Evolutionary conservation across 2,888 invertebrate genomes (phyloP), one percentile per base, ranked within the genome.

Genomic region (Cephus runcator): DNA sequence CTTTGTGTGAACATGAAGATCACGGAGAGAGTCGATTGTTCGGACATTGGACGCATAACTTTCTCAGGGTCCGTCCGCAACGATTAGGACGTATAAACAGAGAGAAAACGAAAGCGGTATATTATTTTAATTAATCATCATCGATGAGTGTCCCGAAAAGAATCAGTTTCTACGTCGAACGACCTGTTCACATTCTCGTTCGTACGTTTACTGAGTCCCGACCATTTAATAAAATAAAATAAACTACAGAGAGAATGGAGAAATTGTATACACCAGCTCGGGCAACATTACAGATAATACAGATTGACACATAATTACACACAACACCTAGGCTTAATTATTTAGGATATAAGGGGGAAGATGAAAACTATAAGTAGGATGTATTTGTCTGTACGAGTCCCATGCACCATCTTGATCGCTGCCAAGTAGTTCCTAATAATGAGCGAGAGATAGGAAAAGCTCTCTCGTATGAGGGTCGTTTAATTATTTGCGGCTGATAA

Each of bases 391-490:
- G 82, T 86, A 85, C 75, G 81, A 87, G 82, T 86, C 83, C 81
- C 83, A 83, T 79, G 81, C 83, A 82, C 85, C 83, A 82, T 80
- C 80, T 81, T 84, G 84, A 85, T 86, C 86, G 88, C 87, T 87
- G 86, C 87, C 88, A 87, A 85, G 84, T 88, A 87, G 87, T 89
- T 89, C 86, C 87, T 88, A 88, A 83, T 15, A 40, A 40, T 40
- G 15, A 15, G 40, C 40, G 15, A 40, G 40, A 15, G 40, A 40
- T 40, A 40, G 40, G 6, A 40, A 40, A 40, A 15, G 40, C 40
- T 40, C 40, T 40, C 40, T 40, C 40, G 40, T 40, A 15, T 40
- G 40, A 40, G 40, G 15, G 40, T 15, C 40, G 80, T 83, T 84
- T 84, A 83, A 85, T 79, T 82, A 82, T 69, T 69, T 69, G 69